Evolutionary conservation across 2,113 vertebrate genomes (phyloP).

Genomic region (Antigone vipio): DNA sequence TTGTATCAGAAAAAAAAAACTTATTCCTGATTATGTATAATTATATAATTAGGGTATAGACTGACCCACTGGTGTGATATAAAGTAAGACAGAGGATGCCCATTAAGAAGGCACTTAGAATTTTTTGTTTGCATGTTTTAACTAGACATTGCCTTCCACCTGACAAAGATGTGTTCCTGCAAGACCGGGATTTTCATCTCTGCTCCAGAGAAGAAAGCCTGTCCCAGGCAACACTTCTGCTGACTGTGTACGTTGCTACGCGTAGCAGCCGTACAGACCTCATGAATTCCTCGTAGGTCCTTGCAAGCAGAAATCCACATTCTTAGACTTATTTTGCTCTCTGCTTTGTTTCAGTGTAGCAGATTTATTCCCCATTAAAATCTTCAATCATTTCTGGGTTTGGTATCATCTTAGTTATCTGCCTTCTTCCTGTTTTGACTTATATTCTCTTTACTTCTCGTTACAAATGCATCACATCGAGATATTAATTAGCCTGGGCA

Average conservation of each 20-base stretch:
- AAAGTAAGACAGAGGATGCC: neutral
- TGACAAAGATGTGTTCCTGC: neutral
- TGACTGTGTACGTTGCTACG: accelerated
- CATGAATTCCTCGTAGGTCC: accelerated
- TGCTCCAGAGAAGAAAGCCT: neutral
- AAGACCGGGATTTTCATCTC: neutral
- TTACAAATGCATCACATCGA: neutral
- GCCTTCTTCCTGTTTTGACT: neutral
- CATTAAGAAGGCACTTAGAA: neutral
- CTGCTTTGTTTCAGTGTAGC: neutral
- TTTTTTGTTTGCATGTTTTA: neutral
- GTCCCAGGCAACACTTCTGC: neutral
- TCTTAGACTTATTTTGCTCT: neutral
- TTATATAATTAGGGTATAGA: neutral
- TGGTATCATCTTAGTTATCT: neutral
- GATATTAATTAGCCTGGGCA: neutral
- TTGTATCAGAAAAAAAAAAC: neutral
- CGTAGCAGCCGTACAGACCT: neutral
- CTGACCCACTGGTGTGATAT: neutral
- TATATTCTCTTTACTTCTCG: neutral
- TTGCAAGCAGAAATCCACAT: neutral
- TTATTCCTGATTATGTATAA: neutral
- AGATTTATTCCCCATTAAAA: neutral
- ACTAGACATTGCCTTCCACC: neutral
- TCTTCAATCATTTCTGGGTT: neutral